Conservation (phyloP, 53 echinoderm and acorn worm genomes). For the Astropecten irregularis region DNA sequence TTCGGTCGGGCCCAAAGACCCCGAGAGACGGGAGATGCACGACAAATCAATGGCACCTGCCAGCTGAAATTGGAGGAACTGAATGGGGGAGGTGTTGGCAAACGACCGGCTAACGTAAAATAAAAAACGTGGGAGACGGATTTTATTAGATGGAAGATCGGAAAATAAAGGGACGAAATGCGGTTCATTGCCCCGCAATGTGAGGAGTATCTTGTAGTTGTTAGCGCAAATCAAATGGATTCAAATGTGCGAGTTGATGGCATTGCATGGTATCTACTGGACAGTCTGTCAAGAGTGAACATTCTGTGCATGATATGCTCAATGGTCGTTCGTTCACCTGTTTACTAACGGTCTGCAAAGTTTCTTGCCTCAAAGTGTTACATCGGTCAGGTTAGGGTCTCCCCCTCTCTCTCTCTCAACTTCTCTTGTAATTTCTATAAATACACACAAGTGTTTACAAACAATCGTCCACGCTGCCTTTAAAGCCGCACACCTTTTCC, state of each 20-base stretch:
- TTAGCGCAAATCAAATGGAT: conserved; percentile 39
- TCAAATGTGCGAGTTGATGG: neutral
- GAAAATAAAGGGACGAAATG: neutral
- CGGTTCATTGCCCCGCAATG: conserved; percentile 40
- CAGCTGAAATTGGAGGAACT: conserved; percentile 45
- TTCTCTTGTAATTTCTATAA: no score
- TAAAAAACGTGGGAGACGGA: conserved; percentile 27
- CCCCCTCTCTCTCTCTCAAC: neutral
- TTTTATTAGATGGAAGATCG: conserved; percentile 41
- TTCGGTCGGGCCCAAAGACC: conserved; percentile 26
- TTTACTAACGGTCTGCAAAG: conserved; percentile 10
- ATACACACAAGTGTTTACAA: no score
- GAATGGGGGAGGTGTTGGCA: conserved; percentile 54
- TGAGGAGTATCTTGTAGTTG: neutral
- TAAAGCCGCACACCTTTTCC: no score
- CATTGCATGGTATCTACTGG: no score
- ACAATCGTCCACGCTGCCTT: no score
- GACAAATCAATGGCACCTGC: conserved; percentile 55
- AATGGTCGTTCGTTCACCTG: conserved; percentile 50
- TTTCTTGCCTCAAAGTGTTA: neutral
- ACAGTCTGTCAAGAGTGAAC: no score
- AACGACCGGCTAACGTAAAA: conserved; percentile 61
- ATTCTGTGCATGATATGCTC: neutral
- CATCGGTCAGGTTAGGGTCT: neutral
- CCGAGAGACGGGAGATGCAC: conserved; percentile 11